phyloP scores from a whole-genome alignment of 2,888 invertebrate species.

The Drosophila infuscata region DNA sequence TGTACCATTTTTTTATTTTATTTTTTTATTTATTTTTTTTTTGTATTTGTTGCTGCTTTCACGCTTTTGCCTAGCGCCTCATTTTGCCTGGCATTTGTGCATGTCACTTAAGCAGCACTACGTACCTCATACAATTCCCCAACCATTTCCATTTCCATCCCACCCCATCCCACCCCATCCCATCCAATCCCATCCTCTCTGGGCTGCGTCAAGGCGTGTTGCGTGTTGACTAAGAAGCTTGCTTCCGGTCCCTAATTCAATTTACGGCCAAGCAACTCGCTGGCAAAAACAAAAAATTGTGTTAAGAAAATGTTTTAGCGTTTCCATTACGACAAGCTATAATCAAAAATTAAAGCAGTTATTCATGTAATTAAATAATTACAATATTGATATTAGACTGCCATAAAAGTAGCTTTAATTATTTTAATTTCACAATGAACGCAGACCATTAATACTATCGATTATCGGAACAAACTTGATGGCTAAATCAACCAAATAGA shows the following conservation, averaged over 20 bases:
- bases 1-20: not conserved
- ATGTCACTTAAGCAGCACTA: conserved; percentile 45
- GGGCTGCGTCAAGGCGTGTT: conserved; percentile 7
- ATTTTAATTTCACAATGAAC: not conserved
- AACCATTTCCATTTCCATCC: not conserved
- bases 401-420: not conserved
- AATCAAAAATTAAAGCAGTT: conserved; percentile 12
- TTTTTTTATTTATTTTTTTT: not conserved
- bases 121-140: conserved; percentile 3
- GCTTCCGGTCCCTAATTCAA: conserved; percentile 56
- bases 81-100: conserved; percentile 47
- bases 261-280: conserved; percentile 40
- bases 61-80: conserved; percentile 29
- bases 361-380: not conserved
- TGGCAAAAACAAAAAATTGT: conserved; percentile 13
- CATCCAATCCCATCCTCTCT: not conserved
- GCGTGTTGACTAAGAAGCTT: conserved; percentile 32
- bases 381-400: not conserved
- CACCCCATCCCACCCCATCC: not conserved
- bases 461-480: not conserved
- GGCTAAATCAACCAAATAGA: not conserved
- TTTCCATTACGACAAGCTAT: conserved; percentile 16
- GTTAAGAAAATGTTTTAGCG: conserved; percentile 15
- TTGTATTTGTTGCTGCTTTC: not conserved
- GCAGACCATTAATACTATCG: not conserved